Percentiles rank a stretch among this genome's conserved stretches.
Conservation (phyloP, 2,113 vertebrate genomes). For the Coryphaenoides rupestris region DNA sequence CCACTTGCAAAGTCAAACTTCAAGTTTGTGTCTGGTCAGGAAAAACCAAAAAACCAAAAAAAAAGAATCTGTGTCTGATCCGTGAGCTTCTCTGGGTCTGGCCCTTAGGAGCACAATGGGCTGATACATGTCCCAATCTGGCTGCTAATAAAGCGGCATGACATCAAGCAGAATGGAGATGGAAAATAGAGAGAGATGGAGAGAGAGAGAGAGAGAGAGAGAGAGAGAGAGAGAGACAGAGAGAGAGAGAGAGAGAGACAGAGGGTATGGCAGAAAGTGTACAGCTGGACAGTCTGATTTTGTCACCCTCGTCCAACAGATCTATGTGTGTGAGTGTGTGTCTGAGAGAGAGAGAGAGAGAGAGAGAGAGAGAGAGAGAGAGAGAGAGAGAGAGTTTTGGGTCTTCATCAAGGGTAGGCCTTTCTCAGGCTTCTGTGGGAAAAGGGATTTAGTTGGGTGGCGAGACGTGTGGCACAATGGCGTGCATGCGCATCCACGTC, state of each 20-base stretch:
- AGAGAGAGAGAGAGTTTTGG: too few species aligned
- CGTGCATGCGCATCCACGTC: too few species aligned
- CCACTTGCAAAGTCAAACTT: too few species aligned
- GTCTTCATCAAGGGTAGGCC: too few species aligned
- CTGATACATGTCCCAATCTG: slow-evolving; percentile 20
- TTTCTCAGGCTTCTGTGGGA: too few species aligned
- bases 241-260: slow-evolving; percentile 22
- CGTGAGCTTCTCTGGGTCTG: slow-evolving; percentile 20
- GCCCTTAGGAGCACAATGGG: slow-evolving; percentile 42
- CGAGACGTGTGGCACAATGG: too few species aligned
- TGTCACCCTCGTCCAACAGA: slow-evolving; percentile 45
- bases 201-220: neutral
- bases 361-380: too few species aligned
- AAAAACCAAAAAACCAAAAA: slow-evolving; percentile 28
- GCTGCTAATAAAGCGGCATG: slow-evolving; percentile 33
- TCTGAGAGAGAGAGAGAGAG: too few species aligned
- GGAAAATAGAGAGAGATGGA: neutral
- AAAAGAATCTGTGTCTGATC: slow-evolving; percentile 37
- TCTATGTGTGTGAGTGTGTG: slow-evolving; percentile 11
- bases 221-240: slow-evolving; percentile 9
- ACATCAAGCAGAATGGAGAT: slow-evolving; percentile 31
- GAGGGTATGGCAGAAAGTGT: neutral
- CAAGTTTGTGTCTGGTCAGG: too few species aligned
- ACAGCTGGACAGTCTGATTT: slow-evolving; percentile 30
- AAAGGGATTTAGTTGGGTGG: too few species aligned